phyloP scores from a whole-genome alignment of 2,113 vertebrate species.

The Mirza zaza region DNA sequence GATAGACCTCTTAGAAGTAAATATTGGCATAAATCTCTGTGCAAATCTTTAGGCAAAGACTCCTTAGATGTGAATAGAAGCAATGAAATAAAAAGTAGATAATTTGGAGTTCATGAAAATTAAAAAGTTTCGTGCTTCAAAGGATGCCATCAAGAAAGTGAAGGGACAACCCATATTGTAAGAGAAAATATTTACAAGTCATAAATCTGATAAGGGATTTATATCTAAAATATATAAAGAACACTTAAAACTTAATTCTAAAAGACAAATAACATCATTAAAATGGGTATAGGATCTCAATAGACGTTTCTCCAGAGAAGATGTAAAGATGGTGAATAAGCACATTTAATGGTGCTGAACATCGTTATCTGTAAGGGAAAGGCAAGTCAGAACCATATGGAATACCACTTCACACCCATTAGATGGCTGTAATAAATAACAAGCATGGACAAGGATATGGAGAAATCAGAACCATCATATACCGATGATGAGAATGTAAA shows the following conservation, averaged over 20 bases:
- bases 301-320: background rate
- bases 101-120: background rate
- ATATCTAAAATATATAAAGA: background rate
- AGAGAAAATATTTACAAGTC: background rate
- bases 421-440: background rate
- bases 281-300: background rate
- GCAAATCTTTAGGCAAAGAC: background rate
- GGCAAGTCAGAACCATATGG: background rate
- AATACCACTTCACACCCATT: background rate
- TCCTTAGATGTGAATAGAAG: background rate
- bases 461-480: background rate
- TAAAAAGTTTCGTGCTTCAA: background rate
- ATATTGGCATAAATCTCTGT: background rate
- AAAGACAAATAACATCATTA: background rate
- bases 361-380: background rate
- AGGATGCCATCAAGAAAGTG: background rate
- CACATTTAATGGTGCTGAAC: background rate
- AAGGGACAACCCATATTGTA: background rate
- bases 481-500: background rate
- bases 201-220: background rate
- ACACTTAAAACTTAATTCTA: background rate
- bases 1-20: background rate
- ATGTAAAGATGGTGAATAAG: background rate
- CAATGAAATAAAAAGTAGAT: background rate
- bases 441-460: background rate